These are phyloP conservation scores for Xanthorhoe designata DNA, from an alignment of 2,888 invertebrate genomes.

Conservation along the genomic window DNA sequence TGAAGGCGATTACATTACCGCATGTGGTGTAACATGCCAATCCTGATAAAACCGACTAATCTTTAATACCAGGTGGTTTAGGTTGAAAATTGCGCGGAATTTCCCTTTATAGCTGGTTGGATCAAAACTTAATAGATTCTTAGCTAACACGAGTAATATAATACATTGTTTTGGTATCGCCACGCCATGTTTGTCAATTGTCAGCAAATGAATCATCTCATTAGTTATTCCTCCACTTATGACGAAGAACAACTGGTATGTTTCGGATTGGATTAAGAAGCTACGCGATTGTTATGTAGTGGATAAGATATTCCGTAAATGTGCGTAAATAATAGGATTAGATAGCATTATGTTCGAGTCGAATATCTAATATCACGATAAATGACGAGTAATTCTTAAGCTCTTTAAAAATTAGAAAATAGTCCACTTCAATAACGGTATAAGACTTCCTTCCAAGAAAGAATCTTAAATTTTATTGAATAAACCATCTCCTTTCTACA, in stretches of 20 bases:
- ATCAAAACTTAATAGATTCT: conserved; percentile 14
- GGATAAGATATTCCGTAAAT: conserved; percentile 3
- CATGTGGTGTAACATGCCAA: conserved; percentile 10
- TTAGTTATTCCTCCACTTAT: conserved; percentile 14
- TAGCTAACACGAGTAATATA: background rate
- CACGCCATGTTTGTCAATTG: conserved; percentile 15
- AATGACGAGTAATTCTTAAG: background rate
- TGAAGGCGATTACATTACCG: conserved; percentile 19
- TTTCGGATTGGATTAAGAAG: conserved; percentile 1
- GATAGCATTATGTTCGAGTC: background rate
- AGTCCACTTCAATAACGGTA: background rate
- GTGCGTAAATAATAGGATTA: background rate
- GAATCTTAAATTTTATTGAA: background rate
- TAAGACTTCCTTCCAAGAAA: background rate
- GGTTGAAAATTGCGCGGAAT: background rate
- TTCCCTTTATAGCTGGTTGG: background rate
- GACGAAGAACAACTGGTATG: background rate
- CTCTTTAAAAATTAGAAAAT: background rate
- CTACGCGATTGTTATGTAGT: background rate
- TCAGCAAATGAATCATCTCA: conserved; percentile 13
- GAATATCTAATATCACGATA: background rate
- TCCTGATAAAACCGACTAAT: background rate
- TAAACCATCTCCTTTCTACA: conserved; percentile 42
- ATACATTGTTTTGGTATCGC: conserved; percentile 6
- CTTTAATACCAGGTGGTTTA: background rate